Conservation (phyloP, 2,888 invertebrate genomes). For the Watsonalla binaria region DNA sequence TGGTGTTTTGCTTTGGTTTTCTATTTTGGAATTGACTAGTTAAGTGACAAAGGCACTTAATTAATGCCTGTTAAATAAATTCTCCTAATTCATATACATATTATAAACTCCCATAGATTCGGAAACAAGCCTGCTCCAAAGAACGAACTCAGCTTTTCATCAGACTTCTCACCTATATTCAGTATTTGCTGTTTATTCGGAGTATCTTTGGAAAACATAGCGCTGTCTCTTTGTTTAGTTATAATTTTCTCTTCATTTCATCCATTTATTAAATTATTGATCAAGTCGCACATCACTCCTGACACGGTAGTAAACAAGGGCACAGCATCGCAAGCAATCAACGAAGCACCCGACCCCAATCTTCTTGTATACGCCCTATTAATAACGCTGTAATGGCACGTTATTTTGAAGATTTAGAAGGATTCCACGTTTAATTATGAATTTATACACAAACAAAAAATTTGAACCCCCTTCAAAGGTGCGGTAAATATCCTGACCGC, state of each 20-base stretch:
- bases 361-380: conserved; percentile 61
- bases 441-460: not conserved
- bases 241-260: not conserved
- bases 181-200: too few species aligned
- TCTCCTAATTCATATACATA: too few species aligned
- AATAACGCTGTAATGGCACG: conserved; percentile 52
- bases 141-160: too few species aligned
- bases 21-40: not conserved
- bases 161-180: too few species aligned
- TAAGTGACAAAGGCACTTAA: too few species aligned
- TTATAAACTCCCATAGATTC: too few species aligned
- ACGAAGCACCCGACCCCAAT: conserved; percentile 36
- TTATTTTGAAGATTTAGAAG: conserved; percentile 29
- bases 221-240: not conserved
- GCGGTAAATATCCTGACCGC: conserved; percentile 59
- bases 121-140: too few species aligned
- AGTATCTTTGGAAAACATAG: not conserved
- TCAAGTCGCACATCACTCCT: not conserved
- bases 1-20: conserved; percentile 9
- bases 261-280: not conserved
- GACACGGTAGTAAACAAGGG: conserved; percentile 4
- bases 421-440: conserved; percentile 52
- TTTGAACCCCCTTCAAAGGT: conserved; percentile 50
- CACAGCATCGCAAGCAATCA: conserved; percentile 28
- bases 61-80: too few species aligned